Percentiles rank a stretch among this genome's conserved stretches.
Conservation (phyloP, 2,888 invertebrate species). For the Ormyrus thymus region DNA sequence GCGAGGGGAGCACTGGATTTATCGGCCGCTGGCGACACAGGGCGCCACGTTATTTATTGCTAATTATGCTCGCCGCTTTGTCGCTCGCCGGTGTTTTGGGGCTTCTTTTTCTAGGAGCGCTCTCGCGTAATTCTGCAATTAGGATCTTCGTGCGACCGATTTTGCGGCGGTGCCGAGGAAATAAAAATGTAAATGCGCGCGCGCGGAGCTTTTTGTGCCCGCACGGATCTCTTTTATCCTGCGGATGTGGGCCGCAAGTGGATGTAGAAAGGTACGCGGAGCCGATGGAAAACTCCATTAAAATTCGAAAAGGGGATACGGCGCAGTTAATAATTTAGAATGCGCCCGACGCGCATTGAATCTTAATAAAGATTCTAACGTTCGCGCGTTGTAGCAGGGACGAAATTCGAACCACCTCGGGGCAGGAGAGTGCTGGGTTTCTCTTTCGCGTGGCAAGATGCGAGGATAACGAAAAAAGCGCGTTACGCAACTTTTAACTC, state of each 20-base stretch:
- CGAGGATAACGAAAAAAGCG: background rate
- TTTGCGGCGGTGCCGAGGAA: background rate
- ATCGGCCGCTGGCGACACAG: background rate
- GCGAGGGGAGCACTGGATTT: conserved; percentile 9
- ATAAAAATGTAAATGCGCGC: no score
- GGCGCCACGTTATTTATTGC: conserved; percentile 44
- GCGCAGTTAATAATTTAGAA: conserved; percentile 21
- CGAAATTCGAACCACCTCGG: background rate
- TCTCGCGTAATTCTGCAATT: no score
- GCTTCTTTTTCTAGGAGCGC: background rate
- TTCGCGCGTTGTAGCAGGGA: background rate
- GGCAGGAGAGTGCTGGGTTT: background rate
- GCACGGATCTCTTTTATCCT: no score
- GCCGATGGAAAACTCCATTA: background rate
- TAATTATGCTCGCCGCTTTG: conserved; percentile 35
- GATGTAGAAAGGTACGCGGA: no score
- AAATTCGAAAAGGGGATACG: conserved; percentile 27
- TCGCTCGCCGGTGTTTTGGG: background rate
- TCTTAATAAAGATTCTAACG: conserved; percentile 20
- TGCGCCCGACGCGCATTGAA: background rate
- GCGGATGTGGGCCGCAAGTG: no score
- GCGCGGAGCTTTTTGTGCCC: no score
- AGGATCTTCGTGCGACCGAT: background rate
- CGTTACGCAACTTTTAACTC: background rate
- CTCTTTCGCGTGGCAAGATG: background rate